These are phyloP conservation scores for Callinectes sapidus DNA, from an alignment of 2,888 invertebrate species.

Conservation along the genomic window DNA sequence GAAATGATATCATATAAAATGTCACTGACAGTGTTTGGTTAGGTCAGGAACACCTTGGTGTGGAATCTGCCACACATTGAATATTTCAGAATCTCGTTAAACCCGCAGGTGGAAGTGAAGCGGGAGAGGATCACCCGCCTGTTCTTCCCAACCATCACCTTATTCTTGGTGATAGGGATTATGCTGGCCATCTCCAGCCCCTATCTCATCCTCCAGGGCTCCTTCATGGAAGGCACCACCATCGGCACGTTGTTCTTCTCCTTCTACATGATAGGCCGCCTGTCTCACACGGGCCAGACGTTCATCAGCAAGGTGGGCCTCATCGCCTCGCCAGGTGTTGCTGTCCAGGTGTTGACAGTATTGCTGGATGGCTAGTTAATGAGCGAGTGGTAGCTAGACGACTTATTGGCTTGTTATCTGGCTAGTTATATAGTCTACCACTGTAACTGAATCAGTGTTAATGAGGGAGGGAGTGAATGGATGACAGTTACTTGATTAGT, in stretches of 20 bases:
- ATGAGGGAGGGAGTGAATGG: no score
- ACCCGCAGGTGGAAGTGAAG: background rate
- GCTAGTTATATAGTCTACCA: no score
- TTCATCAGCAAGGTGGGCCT: constrained; percentile 34
- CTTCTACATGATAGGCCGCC: background rate
- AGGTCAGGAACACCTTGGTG: background rate
- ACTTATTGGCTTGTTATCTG: no score
- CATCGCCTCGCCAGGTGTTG: background rate
- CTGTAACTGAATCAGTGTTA: no score
- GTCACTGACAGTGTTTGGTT: background rate
- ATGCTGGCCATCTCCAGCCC: background rate
- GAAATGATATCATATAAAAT: background rate
- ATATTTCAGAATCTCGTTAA: background rate
- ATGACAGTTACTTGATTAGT: no score
- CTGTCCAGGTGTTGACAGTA: background rate
- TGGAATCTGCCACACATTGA: background rate
- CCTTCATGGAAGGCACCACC: background rate
- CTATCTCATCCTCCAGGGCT: background rate
- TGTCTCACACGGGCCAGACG: background rate
- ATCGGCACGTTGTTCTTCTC: background rate
- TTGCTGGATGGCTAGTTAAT: no score
- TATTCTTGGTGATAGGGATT: background rate
- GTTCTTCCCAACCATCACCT: background rate
- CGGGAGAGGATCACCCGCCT: background rate
- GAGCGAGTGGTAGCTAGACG: no score